Evolutionary conservation across 2,888 invertebrate genomes (phyloP), one percentile per base, ranked within the genome.

Genomic region (Caradrina clavipalpis): DNA sequence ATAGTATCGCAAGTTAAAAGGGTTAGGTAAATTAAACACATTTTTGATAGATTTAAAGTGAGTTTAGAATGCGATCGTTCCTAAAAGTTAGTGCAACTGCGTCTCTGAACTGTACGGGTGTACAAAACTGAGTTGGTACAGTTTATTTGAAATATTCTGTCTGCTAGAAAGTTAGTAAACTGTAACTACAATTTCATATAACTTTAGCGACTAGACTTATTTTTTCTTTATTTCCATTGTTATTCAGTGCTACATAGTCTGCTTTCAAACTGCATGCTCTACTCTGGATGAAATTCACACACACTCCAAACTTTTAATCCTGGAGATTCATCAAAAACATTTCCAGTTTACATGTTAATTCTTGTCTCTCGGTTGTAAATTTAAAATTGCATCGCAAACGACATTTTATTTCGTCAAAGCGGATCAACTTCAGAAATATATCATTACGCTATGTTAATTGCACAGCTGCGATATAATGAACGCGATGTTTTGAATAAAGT

Each of bases 371-470:
- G 19, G 10, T 19, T 54, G 54, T 51, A 66, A 54, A 55, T 63
- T 35, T 56, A 15, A 80, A 76, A 80, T 62, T 80, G 50, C 76
- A 69, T 35, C 42, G 35, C 54, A 69, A 56, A 76, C 22, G 69
- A 57, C 59, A 60, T 80, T 76, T 60, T 39, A 39, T 39, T 39
- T 69, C 56, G 45, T 45, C 51, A 63, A 63, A 76, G 76, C 53
- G 59, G 70, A 80, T 80, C 76, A 56, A 80, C 76, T 80, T 62
- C 42, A 80, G 35, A 76, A 69, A 60, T 59, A 62, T 69, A 75
- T 76, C 62, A 69, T 76, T 80, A 76, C 56, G 58, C 50, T 57
- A 39, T 76, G 76, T 56, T 68, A 57, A 75, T 76, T 63, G 69
- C 69, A 42, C 31, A 51, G 51, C 26, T 26, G 26, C 49, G 49